Evolutionary conservation across 1,140 invertebrate genomes (phyloP), one percentile per base, ranked within the genome.

Genomic region (Hylaeus volcanicus): DNA sequence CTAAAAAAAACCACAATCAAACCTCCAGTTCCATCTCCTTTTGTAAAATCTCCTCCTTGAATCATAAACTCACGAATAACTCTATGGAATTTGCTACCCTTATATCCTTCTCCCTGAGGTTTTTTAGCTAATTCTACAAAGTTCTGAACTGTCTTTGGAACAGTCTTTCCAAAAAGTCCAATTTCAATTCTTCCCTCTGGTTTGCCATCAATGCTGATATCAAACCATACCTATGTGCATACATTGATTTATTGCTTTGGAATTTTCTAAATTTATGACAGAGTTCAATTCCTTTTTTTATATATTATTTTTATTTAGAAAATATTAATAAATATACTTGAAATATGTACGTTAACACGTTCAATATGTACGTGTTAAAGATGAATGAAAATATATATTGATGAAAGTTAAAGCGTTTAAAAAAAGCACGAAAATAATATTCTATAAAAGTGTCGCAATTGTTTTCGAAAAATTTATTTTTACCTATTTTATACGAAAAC

Each of bases 51-150:
- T 76, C 98, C 97, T 88, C 97, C 98, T 94, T 99, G 98, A 85
- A 98, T 98, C 98, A 99, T 99, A 89, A 99, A 99, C 88, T 98
- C 97, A 86, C 96, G 96, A 92, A 99, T 99, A 37, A 99, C 96
- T 87, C 98, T 94, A 91, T 99, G 98, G 94, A 99, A 98, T 93
- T 96, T 97, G 93, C 96, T 97, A 69, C 97, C 97, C 90, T 97
- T 97, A 93, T 96, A 98, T 11, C 97, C 97, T 92, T 98, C 95
- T 37, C 97, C 97, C 81, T 93, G 89, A 1, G 96, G 95, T 90
- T 96, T 97, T 87, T 96, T 94, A 14, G 97, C 96, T 60, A 99
- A 93, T 93, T 98, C 95, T 81, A 95, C 94, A 92, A 99, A 99
- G 93, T 99, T 99, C 83, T 96, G 93, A 0, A 95, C 97, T 5